Base-by-base conservation (phyloP, 2,888 invertebrate species). In the Lottia gigantea region DNA sequence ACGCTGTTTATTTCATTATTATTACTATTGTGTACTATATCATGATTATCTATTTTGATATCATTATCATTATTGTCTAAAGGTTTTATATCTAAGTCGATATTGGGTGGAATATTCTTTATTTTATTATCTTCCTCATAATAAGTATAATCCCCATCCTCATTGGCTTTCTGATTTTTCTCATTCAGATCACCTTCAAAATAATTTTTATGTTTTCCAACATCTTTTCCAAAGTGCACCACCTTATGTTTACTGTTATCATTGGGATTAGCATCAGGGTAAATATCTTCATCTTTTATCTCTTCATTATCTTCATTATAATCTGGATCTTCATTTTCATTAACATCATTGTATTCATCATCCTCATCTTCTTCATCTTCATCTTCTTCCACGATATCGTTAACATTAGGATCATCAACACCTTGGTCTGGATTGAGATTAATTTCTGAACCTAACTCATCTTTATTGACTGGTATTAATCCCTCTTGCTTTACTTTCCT, bases 91-190 rank as follows among this genome's bases (percentile, higher is more conserved):
- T 19, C 64, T 55, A 11, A 61, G 31, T 31, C 63, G 64, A 62
- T 62, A 67, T 46, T 73, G 68, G 1, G 66, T 65, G 19, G 67
- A 25, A 79, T 75, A 67, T 80, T 78, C 19, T 77, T 68, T n/a
- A 74, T 76, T 62, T 75, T 73, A 46, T 78, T 72, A 11, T 74
- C 74, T 49, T 76, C 76, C 61, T 72, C 76, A 14, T 74, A 74
- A 46, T 76, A 77, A 2, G 79, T 75, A 64, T 80, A 78, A n/a
- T 78, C 76, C 11, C 71, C 76, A n/a, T 76, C 75, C 14, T 76
- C 75, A 19, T 65, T 65, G 16, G 71, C 46, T 25, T 74, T 71
- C 23, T 63, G 45, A 45, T 71, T 66, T 69, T 65, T 31, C 61
- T 46, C 45, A 40, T 70, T 68, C 4, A 62, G 47, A n/a, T 61